These are phyloP conservation scores for Drosophila grimshawi DNA, from an alignment of 1,140 invertebrate species.

Conservation along the genomic window DNA sequence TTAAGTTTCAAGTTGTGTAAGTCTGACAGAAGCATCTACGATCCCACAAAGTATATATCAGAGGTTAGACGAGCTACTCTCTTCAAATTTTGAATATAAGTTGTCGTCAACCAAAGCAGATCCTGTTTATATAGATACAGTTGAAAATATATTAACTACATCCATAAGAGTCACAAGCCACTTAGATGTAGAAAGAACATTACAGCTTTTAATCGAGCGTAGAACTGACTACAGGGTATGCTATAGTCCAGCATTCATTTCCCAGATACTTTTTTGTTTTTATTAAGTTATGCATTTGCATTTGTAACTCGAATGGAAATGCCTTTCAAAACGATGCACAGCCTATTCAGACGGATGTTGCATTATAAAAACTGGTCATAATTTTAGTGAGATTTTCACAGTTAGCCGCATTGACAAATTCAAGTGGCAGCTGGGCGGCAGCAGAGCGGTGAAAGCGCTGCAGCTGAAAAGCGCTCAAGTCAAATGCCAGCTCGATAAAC, in stretches of 20 bases:
- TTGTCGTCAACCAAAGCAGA: too few species aligned
- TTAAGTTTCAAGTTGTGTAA: too few species aligned
- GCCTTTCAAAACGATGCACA: conserved; percentile 18
- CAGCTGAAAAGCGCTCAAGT: neutral
- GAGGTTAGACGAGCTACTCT: too few species aligned
- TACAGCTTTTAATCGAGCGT: neutral
- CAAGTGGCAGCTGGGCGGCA: conserved; percentile 4
- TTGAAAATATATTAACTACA: too few species aligned
- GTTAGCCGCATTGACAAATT: conserved; percentile 47
- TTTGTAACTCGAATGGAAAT: conserved; percentile 21
- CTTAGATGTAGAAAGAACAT: neutral
- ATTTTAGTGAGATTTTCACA: conserved; percentile 54
- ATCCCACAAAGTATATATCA: too few species aligned
- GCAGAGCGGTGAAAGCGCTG: conserved; percentile 67
- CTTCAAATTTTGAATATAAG: too few species aligned
- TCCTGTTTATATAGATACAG: too few species aligned
- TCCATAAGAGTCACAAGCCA: too few species aligned
- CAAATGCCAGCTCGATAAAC: neutral
- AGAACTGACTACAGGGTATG: neutral
- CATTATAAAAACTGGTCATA: conserved; percentile 47
- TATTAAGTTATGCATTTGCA: conserved; percentile 2
- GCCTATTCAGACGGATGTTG: conserved; percentile 45
- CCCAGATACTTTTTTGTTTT: neutral
- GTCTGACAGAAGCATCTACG: too few species aligned
- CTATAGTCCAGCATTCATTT: neutral